These are phyloP conservation scores for Procambarus virginalis DNA, from an alignment of 1,140 invertebrate genomes.

Conservation along the genomic window DNA sequence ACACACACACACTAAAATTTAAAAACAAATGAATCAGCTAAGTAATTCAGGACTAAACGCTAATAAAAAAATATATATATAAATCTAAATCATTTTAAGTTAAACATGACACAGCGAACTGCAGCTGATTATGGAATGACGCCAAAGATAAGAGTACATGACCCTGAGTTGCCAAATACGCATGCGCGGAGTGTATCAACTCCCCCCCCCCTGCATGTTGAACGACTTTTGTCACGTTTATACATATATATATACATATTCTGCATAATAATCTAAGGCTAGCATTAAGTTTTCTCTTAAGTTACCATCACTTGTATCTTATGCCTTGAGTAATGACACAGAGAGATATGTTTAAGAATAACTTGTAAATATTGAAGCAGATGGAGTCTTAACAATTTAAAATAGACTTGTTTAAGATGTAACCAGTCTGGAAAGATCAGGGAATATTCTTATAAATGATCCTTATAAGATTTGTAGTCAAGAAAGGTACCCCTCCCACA, in stretches of 20 bases:
- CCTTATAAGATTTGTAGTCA: not conserved
- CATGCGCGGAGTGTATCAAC: slow-evolving; percentile 44
- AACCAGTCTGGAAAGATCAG: not conserved
- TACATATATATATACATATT: slow-evolving; percentile 9
- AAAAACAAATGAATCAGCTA: slow-evolving; percentile 16
- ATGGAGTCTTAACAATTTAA: not conserved
- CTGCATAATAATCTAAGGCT: slow-evolving; percentile 63
- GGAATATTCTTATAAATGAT: not conserved
- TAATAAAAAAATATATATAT: not conserved
- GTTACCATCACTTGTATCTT: slow-evolving; percentile 15
- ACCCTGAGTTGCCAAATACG: slow-evolving; percentile 50
- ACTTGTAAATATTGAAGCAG: not conserved
- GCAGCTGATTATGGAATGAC: slow-evolving; percentile 48
- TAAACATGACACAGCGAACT: slow-evolving; percentile 57
- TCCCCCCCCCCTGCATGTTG: slow-evolving; percentile 27
- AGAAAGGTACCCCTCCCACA: not conserved
- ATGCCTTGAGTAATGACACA: not conserved
- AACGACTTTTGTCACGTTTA: slow-evolving; percentile 56
- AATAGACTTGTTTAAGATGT: not conserved
- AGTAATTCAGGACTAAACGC: slow-evolving; percentile 22
- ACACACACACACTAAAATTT: not conserved
- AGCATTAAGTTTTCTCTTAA: slow-evolving; percentile 53
- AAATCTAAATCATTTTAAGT: not conserved
- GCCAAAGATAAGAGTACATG: slow-evolving; percentile 8
- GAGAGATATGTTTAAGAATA: not conserved